Evolutionary conservation across 2,113 vertebrate species (phyloP), one percentile per base, ranked within the genome.

Genomic region (Eptesicus fuscus): DNA sequence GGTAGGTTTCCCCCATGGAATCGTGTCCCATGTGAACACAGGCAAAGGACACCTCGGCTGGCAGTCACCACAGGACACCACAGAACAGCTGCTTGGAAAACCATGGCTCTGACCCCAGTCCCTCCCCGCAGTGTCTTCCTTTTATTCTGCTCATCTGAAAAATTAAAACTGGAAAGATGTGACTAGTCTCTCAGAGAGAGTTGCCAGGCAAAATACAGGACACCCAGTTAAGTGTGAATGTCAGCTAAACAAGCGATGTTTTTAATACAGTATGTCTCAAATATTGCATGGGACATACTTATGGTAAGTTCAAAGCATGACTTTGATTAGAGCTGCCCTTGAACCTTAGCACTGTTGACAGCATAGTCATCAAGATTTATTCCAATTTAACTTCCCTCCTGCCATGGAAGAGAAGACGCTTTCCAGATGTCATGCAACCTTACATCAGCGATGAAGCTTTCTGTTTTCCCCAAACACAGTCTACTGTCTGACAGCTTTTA

Each of bases 71-170:
- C 53, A 0, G 53, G 53, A 37, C 37, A 37, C 37, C 37, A 37
- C 37, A 30, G 11, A 56, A 11, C 12, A 86, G 22, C 74, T 44
- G 40, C 63, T 78, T 22, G 0, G 47, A 79, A 85, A 90, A 23
- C 12, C 11, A 4, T 4, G 3, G 4, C 44, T 40, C 22, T 56
- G 25, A 7, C 14, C 37, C 20, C 30, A n/a, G 6, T 8, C 3
- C n/a, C 12, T 30, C 17, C 35, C 28, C 9, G 11, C 30, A 18
- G 0, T 47, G 25, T 61, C 30, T 77, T 89, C 61, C 56, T 69
- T 51, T 85, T 47, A 20, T 69, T 51, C 9, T 56, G 53, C 53
- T 56, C 53, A 56, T 9, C 53, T 20, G 42, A 84, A 93, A 35
- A 92, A n/a, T 56, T 71, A 63, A 63, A 67, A 61, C 40, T 69